These are phyloP conservation scores for Scomber scombrus DNA, from an alignment of 2,113 vertebrate genomes.

Conservation along the genomic window DNA sequence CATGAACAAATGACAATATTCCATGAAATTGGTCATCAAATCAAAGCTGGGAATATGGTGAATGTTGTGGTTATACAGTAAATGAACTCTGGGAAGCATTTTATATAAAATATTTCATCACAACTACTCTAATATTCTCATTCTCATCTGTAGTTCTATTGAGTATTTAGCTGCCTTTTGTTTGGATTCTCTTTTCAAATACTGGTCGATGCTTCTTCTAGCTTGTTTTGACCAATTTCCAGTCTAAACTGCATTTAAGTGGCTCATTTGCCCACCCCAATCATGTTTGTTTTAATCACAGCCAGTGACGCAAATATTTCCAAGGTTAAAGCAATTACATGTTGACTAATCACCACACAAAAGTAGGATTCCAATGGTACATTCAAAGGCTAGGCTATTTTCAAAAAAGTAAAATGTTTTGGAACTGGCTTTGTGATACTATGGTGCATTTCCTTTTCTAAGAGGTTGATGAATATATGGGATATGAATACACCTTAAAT, in stretches of 20 bases:
- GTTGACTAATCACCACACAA: not conserved
- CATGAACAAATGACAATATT: conserved; percentile 14
- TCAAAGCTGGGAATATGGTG: conserved; percentile 8
- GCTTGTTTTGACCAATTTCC: conserved; percentile 10
- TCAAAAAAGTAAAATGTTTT: not conserved
- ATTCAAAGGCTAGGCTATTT: not conserved
- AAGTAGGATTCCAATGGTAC: conserved; percentile 1
- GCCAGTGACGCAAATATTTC: not conserved
- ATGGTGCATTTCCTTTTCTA: not conserved
- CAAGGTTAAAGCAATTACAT: conserved; percentile 1
- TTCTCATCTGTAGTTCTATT: not conserved
- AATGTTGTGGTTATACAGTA: too few species aligned
- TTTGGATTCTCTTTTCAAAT: conserved; percentile 23
- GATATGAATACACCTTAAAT: conserved; percentile 16
- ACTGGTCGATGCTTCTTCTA: not conserved
- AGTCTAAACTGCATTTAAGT: not conserved
- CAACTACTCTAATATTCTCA: not conserved
- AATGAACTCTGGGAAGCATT: not conserved
- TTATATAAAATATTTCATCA: not conserved
- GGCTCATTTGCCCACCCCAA: not conserved
- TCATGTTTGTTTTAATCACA: not conserved
- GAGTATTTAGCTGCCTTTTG: not conserved
- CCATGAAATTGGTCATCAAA: not conserved
- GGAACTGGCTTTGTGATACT: not conserved
- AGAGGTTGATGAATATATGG: not conserved